Conservation (phyloP, 2,113 vertebrate species). For the Lasiurus borealis region DNA sequence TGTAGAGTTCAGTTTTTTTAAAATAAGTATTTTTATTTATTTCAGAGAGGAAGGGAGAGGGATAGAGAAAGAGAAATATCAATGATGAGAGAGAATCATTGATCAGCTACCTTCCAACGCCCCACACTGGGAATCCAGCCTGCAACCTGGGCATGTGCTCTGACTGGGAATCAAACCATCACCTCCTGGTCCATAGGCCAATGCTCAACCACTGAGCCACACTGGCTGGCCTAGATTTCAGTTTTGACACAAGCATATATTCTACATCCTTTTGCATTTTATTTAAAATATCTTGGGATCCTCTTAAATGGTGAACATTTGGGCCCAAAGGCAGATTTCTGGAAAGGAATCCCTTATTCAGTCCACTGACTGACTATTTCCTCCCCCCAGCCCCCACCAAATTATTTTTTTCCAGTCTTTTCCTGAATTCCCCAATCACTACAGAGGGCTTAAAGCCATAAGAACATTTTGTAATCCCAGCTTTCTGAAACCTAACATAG, state of each 20-base stretch:
- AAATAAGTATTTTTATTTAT: no score
- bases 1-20: not conserved
- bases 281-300: slow-evolving; percentile 70
- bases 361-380: not conserved
- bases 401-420: slow-evolving; percentile 34
- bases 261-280: slow-evolving; percentile 62
- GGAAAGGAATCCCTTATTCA: slow-evolving; percentile 63
- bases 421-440: slow-evolving; percentile 63
- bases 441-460: slow-evolving; percentile 68
- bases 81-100: no score
- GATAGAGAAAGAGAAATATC: no score
- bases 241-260: slow-evolving; percentile 26
- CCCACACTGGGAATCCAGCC: no score
- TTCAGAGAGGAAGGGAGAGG: no score
- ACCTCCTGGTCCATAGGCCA: no score
- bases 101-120: no score
- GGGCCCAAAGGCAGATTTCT: slow-evolving; percentile 56
- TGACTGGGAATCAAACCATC: no score
- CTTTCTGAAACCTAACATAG: slow-evolving; percentile 76
- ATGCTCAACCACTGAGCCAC: no score
- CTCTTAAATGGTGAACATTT: slow-evolving; percentile 67
- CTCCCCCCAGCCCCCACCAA: accelerated
- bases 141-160: no score
- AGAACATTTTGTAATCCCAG: slow-evolving; percentile 78
- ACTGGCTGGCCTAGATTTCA: not conserved